Evolutionary conservation across 2,888 invertebrate genomes (phyloP).

Genomic region (Cyrtodaria siliqua): DNA sequence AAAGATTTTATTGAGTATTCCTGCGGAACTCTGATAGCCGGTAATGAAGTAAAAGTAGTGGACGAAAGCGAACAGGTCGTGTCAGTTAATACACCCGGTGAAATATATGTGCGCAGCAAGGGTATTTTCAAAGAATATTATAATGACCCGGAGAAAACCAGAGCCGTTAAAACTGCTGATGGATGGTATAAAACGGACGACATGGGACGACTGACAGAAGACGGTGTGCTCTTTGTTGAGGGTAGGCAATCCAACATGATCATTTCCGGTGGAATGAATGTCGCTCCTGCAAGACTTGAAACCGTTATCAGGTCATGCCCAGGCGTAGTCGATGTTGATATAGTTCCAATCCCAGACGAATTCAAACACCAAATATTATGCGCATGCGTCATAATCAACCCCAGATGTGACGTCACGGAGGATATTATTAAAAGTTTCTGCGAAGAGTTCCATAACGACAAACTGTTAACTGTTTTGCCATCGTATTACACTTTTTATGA

Average conservation of each 20-base stretch:
- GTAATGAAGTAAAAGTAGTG: slow-evolving; percentile 38
- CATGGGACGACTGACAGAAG: slow-evolving; percentile 34
- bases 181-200: slow-evolving; percentile 56
- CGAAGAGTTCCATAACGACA: slow-evolving; percentile 40
- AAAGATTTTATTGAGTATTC: slow-evolving; percentile 20
- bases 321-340: slow-evolving; percentile 20
- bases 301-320: slow-evolving; percentile 17
- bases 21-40: slow-evolving; percentile 14
- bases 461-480: slow-evolving; percentile 49
- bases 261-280: slow-evolving; percentile 37
- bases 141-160: slow-evolving; percentile 43
- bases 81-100: slow-evolving; percentile 31
- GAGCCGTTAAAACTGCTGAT: slow-evolving; percentile 7
- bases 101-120: slow-evolving; percentile 36
- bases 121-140: slow-evolving; percentile 25
- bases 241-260: slow-evolving; percentile 43
- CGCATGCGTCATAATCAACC: slow-evolving; percentile 55
- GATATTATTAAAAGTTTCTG: slow-evolving; percentile 30
- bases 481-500: slow-evolving; percentile 51
- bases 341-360: slow-evolving; percentile 59
- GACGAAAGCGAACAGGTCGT: slow-evolving; percentile 18
- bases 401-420: slow-evolving; percentile 46
- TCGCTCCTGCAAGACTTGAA: slow-evolving; percentile 38
- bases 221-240: slow-evolving; percentile 31
- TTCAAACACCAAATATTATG: slow-evolving; percentile 56